Evolutionary conservation across 2,797 vertebrate species (phyloP), one percentile per base, ranked within the genome.

Genomic region (Enteromius trimaculatus): DNA sequence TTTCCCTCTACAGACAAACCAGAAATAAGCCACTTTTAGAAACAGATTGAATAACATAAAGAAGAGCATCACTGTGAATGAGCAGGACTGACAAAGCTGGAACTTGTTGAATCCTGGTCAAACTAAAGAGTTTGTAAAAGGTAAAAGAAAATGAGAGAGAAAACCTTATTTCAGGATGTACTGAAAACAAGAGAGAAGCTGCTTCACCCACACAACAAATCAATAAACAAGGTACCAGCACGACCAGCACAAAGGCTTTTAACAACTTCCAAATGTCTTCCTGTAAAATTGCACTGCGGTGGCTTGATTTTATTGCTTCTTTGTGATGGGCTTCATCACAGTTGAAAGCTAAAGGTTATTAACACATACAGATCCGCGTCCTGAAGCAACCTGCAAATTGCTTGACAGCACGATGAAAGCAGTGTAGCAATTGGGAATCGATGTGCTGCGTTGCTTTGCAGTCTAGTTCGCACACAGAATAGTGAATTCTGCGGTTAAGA

Each of bases 51-150:
- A 64, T 60, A 64, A 42, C 53, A 80, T 58, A 14, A 4, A 31
- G 58, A 66, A 77, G n/a, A 79, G 31, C 55, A 84, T 86, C 26
- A 78, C 29, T 53, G 85, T 64, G n/a, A 88, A 85, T 82, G 79
- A 86, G 78, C 81, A 84, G 51, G 74, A 79, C 66, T 26, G 65
- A 82, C 82, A 77, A 84, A 42, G 60, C 7, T 29, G 29, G 55
- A 81, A 65, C 81, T 72, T 79, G 55, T 44, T 70, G 47, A 37
- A 77, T 82, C 31, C 72, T 34, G 34, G 83, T 70, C 75, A 81
- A 79, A 79, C n/a, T 68, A 60, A 60, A 42, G 14, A 34, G 10
- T 71, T 34, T 79, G 26, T 10, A 31, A 58, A 62, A 72, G 10
- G 42, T 2, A 10, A 11, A 42, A 3, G 71, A 79, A 29, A 69